Conservation (phyloP, 2,888 invertebrate species). For the Subacronicta megacephala region DNA sequence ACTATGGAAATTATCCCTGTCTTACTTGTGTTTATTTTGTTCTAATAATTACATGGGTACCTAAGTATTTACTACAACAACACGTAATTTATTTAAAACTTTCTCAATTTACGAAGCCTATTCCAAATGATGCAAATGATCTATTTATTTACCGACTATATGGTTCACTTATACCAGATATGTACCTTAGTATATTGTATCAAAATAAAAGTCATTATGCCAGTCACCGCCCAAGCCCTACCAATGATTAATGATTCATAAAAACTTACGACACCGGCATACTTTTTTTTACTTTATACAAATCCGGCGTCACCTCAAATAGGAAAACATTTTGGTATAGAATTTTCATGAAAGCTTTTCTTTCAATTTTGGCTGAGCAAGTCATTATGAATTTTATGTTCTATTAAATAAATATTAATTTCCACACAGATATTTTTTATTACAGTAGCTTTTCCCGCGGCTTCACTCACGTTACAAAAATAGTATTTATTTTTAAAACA, state of each 20-base stretch:
- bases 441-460: no score
- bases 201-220: conserved; percentile 71
- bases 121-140: not conserved
- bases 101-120: conserved; percentile 10
- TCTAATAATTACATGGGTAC: no score
- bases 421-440: no score
- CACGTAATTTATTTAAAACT: no score
- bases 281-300: conserved; percentile 60
- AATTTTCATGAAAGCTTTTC: conserved; percentile 14
- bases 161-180: conserved; percentile 14
- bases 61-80: no score
- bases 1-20: not conserved
- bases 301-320: conserved; percentile 24
- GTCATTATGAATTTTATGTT: no score
- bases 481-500: no score
- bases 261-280: conserved; percentile 78
- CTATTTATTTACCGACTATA: not conserved
- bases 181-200: conserved; percentile 36
- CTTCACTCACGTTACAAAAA: no score
- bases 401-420: no score
- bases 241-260: conserved; percentile 84
- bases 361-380: not conserved
- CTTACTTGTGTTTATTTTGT: not conserved
- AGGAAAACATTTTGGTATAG: conserved; percentile 22
- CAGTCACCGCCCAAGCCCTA: conserved; percentile 76